A percentile compares a stretch with the other conserved stretches of the same genome.
Conservation (phyloP, 2,113 vertebrate species). For the Siniperca chuatsi region DNA sequence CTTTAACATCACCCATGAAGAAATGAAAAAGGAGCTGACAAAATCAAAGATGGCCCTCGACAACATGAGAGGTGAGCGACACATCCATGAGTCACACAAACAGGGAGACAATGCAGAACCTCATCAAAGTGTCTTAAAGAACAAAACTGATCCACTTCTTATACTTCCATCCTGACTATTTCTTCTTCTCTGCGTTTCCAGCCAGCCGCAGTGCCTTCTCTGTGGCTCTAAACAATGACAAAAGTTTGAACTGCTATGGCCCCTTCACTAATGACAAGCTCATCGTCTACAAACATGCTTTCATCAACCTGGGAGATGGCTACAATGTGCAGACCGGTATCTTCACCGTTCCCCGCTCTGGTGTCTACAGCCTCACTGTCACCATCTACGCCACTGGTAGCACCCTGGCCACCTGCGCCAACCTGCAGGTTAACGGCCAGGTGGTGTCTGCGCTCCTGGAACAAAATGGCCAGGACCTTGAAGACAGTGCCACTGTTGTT, state of each 20-base stretch:
- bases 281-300: constrained; percentile 66
- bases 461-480: constrained; percentile 2
- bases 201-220: constrained; percentile 83
- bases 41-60: constrained; percentile 45
- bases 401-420: constrained; percentile 56
- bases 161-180: neutral
- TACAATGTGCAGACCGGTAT: constrained; percentile 65
- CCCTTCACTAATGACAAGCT: neutral
- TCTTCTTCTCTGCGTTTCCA: constrained; percentile 42
- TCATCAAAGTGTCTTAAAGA: neutral
- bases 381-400: constrained; percentile 59
- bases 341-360: constrained; percentile 75
- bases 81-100: neutral
- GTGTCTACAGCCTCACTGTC: constrained; percentile 80
- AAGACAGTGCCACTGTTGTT: constrained; percentile 75
- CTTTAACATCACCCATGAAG: constrained; percentile 54
- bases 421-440: constrained; percentile 66
- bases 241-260: neutral
- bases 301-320: constrained; percentile 75
- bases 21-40: constrained; percentile 44
- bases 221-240: constrained; percentile 64
- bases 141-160: neutral
- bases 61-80: constrained; percentile 70
- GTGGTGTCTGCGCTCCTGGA: neutral
- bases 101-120: too few relatives aligned